phyloP scores from a whole-genome alignment of 2,888 invertebrate genomes.

The Steinernema carpocapsae region DNA sequence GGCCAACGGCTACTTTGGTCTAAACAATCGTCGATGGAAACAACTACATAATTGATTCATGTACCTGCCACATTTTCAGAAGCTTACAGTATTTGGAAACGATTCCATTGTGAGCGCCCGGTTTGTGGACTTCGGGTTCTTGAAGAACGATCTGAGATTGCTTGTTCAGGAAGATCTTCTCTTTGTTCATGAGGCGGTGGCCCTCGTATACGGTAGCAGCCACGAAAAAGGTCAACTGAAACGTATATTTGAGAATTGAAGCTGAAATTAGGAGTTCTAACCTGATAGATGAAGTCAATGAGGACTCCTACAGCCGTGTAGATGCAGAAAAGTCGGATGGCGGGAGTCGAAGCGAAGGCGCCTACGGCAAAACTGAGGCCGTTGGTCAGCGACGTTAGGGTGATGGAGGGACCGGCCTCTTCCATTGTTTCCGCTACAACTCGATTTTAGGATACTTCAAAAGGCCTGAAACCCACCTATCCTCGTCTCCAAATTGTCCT shows the following conservation, averaged over 20 bases:
- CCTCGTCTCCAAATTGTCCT: slow-evolving; percentile 49
- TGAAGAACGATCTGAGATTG: slow-evolving; percentile 12
- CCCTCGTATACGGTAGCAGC: slow-evolving; percentile 55
- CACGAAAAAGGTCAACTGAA: slow-evolving; percentile 57
- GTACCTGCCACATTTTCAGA: slow-evolving; percentile 49
- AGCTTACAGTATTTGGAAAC: slow-evolving; percentile 52
- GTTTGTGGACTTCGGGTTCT: slow-evolving; percentile 29
- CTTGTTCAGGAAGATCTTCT: slow-evolving; percentile 26
- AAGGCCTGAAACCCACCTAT: slow-evolving; percentile 43
- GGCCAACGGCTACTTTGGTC: slow-evolving; percentile 42
- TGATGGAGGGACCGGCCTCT: slow-evolving; percentile 60
- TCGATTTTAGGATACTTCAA: not conserved
- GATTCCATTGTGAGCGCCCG: slow-evolving; percentile 51
- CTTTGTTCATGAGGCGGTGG: slow-evolving; percentile 22
- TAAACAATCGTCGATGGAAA: not conserved
- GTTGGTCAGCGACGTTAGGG: slow-evolving; percentile 59
- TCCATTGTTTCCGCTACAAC: slow-evolving; percentile 40
- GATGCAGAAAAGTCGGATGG: slow-evolving; percentile 58
- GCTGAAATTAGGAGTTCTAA: slow-evolving; percentile 21
- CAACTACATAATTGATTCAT: too few relatives aligned
- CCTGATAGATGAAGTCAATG: slow-evolving; percentile 58
- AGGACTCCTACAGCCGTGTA: slow-evolving; percentile 55
- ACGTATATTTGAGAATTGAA: not conserved
- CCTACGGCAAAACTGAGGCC: slow-evolving; percentile 58
- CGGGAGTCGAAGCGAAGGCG: slow-evolving; percentile 53